A percentile compares a stretch with the other conserved stretches of the same genome.
Conservation (phyloP, 2,888 invertebrate species). For the Drosophila falleni region DNA sequence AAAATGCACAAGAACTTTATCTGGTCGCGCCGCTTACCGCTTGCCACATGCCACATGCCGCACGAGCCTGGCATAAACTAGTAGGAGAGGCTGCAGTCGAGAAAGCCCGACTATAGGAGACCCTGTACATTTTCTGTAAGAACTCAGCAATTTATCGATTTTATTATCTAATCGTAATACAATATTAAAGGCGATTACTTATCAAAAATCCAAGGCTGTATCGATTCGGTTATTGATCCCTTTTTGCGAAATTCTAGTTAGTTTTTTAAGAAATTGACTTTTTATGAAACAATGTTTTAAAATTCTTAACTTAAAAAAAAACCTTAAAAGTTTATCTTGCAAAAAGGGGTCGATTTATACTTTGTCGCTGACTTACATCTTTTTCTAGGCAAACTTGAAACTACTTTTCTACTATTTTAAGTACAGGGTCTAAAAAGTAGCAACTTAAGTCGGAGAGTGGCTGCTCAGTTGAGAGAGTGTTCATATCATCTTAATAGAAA, state of each 20-base stretch:
- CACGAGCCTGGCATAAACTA: slow-evolving; percentile 64
- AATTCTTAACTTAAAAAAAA: no score
- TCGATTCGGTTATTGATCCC: no score
- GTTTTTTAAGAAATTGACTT: no score
- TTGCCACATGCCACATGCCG: slow-evolving; percentile 48
- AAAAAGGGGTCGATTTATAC: no score
- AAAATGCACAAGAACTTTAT: slow-evolving; percentile 78
- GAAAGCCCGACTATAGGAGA: background rate
- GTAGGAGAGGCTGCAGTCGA: slow-evolving; percentile 36
- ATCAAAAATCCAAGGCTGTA: no score
- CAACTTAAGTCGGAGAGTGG: slow-evolving; percentile 32
- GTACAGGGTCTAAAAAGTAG: background rate
- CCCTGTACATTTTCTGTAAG: background rate
- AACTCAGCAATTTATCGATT: no score
- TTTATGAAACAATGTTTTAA: no score
- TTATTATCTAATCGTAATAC: background rate
- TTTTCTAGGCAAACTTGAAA: background rate
- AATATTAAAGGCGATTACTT: no score
- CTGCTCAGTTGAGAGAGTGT: slow-evolving; percentile 26
- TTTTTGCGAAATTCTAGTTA: no score
- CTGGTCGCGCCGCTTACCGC: slow-evolving; percentile 58
- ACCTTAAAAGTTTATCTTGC: no score
- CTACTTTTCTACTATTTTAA: background rate
- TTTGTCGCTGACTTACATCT: no score
- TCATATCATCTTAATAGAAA: slow-evolving; percentile 77